Evolutionary conservation across 2,888 invertebrate species (phyloP), one percentile per base, ranked within the genome.

Genomic region (Palloptera scutellata): DNA sequence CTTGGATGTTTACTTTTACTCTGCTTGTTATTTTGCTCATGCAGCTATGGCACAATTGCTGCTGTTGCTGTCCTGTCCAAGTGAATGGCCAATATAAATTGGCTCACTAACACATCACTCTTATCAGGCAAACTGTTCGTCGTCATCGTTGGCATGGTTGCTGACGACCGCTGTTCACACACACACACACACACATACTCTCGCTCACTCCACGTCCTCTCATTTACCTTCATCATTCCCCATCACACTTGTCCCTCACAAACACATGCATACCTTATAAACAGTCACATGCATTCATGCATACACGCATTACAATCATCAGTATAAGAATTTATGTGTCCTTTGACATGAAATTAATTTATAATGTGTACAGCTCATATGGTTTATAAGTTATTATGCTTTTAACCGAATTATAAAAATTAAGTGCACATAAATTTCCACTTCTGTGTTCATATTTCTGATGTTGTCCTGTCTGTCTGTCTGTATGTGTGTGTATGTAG

Each of bases 341-440:
- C 62, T 67, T 41, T 58, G 66, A 20, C 41, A 67, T 67, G 51
- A 58, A 65, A 65, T 65, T 65, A 62, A 67, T 67, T 67, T 67
- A 62, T 67, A 67, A 62, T 58, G 45, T 58, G 58, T 17, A 43
- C 52, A 41, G 30, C 30, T 30, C 30, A 30, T 30, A 30, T 41
- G 42, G 19, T 59, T 58, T 17, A 30, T n/a, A 41, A 41, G 41
- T 52, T 64, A 57, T 64, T 55, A 30, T 40, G 57, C 64, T 57
- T 64, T 64, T 48, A 48, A n/a, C 42, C 40, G 40, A 30, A 58
- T 58, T 64, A 58, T 52, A 43, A 54, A 60, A 65, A 65, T 64
- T 58, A 51, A 64, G 58, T 58, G 58, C 15, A 43, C 57, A 63
- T 63, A 55, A 63, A 63, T 57, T 57, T 45, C 30, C 17, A 30